Evolutionary conservation across 2,888 invertebrate genomes (phyloP), one percentile per base, ranked within the genome.

Genomic region (Norana najaformis): DNA sequence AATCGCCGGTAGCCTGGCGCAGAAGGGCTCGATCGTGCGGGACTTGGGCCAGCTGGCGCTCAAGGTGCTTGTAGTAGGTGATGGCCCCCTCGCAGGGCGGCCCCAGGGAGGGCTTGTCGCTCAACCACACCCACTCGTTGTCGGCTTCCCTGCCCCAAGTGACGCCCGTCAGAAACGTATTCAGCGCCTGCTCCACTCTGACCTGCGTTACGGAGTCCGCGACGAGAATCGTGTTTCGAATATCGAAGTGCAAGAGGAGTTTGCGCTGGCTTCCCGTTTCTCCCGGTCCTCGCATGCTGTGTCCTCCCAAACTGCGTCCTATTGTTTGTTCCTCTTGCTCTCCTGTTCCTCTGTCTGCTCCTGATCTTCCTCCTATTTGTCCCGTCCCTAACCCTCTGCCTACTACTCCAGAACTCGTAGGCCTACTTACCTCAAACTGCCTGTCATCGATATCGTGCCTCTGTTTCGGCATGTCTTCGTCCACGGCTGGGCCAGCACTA

Each of bases 201-300:
- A 94, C 93, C 85, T 93, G 93, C 4, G 94, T 94, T 16, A 94
- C 93, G 11, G 94, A 93, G 91, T 94, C 94, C 2, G 94, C 94
- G 23, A 95, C 94, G 14, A 95, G 92, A 38, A 95, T 93, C 1
- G 95, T 95, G 92, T 95, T 95, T 83, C 95, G 92, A 35, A 94
- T 93, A 91, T 95, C 95, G 91, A 95, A 93, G 92, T 95, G 95
- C 23, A 95, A 92, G 47, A 95, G 92, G 16, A 95, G 93, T 91
- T 95, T 94, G 34, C 92, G 82, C 89, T 89, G 37, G 1, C 88
- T 36, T 39, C n/a, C 13, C 38, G 6, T 2, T 36, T 20, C 83
- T 83, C 85, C 85, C 4, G 4, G 36, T 1, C 6, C 18, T 85
- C 36, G 35, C 23, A 6, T 85, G 34, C 85, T 23, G 0, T 8